Percentiles rank a stretch among this genome's conserved stretches.
These are phyloP conservation scores for Nesidiocoris tenuis DNA, from an alignment of 2,888 invertebrate genomes.

Conservation along the genomic window DNA sequence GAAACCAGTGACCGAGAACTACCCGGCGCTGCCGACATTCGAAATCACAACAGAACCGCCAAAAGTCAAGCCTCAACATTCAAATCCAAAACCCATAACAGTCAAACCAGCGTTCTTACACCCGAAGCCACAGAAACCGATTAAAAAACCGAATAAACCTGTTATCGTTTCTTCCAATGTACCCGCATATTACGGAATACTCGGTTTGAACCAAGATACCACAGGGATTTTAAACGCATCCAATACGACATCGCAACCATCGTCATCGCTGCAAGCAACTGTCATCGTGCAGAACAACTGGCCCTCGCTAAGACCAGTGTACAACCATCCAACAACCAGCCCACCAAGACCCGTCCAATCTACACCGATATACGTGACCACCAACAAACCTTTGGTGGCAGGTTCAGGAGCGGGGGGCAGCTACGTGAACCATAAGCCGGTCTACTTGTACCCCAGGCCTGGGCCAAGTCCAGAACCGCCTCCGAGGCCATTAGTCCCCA, in stretches of 20 bases:
- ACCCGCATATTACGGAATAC: background rate
- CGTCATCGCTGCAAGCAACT: background rate
- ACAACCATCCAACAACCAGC: background rate
- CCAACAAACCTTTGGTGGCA: background rate
- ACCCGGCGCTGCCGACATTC: background rate
- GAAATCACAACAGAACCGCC: slow-evolving; percentile 59
- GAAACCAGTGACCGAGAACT: slow-evolving; percentile 17
- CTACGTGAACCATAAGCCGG: slow-evolving; percentile 1
- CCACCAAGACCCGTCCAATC: background rate
- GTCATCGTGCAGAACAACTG: slow-evolving; percentile 2
- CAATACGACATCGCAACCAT: background rate
- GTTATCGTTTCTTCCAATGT: background rate
- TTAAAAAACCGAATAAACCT: slow-evolving; percentile 8
- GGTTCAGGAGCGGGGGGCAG: background rate
- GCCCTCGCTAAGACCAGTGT: background rate
- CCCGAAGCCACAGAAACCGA: slow-evolving; percentile 11
- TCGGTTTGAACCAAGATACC: background rate
- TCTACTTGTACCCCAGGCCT: slow-evolving; percentile 22
- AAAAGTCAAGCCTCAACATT: slow-evolving; percentile 60
- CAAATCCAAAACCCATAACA: slow-evolving; percentile 51
- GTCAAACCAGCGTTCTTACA: slow-evolving; percentile 12
- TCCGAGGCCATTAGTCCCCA: slow-evolving; percentile 23
- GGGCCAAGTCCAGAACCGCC: slow-evolving; percentile 30
- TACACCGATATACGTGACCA: slow-evolving; percentile 20
- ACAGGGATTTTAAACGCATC: background rate